Conservation (phyloP, 2,888 invertebrate genomes). For the Diogma glabrata region DNA sequence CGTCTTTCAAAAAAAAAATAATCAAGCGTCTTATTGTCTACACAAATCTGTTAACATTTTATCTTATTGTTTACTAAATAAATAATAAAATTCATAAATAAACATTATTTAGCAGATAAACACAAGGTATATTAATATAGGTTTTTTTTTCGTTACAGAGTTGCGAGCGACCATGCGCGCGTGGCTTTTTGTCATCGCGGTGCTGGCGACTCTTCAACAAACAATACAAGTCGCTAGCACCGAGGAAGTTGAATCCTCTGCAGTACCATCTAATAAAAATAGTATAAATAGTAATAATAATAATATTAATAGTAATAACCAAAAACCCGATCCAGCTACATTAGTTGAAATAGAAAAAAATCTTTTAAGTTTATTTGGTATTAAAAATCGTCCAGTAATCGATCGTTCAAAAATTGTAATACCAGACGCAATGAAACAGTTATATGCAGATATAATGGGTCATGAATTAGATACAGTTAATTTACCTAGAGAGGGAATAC, state of each 20-base stretch:
- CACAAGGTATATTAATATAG: no score
- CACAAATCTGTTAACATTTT: no score
- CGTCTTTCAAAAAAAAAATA: no score
- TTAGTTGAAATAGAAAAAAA: conserved; percentile 38
- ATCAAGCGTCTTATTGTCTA: no score
- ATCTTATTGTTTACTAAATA: no score
- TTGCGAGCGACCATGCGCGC: conserved; percentile 40
- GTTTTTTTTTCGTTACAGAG: conserved; percentile 32
- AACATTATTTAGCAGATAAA: no score
- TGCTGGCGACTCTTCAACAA: conserved; percentile 39
- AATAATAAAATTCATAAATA: no score
- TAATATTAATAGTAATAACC: conserved; percentile 22
- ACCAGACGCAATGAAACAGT: conserved; percentile 68
- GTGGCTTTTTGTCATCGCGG: conserved; percentile 39
- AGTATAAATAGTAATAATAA: conserved; percentile 21
- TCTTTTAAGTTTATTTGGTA: conserved; percentile 35
- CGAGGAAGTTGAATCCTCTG: conserved; percentile 29
- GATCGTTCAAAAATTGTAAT: conserved; percentile 41
- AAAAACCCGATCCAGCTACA: conserved; percentile 34
- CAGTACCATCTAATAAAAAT: conserved; percentile 25
- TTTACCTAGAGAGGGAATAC: conserved; percentile 53
- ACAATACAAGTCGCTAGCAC: conserved; percentile 39
- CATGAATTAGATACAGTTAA: conserved; percentile 50
- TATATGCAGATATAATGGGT: conserved; percentile 59
- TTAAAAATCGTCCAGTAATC: conserved; percentile 36